Conservation (phyloP, 1,140 invertebrate species). For the Drosophila ironensis region DNA sequence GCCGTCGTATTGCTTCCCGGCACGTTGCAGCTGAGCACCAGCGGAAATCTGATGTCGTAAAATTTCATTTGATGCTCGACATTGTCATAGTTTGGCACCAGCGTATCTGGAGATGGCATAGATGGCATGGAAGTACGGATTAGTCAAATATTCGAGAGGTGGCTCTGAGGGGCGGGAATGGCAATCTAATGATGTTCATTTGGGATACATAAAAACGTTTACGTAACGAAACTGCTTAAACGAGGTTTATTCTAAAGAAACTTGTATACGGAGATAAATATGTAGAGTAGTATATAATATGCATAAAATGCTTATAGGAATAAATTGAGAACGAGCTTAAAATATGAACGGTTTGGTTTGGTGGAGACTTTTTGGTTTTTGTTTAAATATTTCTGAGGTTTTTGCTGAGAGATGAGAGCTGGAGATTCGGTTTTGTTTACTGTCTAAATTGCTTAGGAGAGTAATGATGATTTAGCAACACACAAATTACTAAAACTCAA, state of each 20-base stretch:
- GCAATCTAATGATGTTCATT: slow-evolving; percentile 28
- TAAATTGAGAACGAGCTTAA: slow-evolving; percentile 65
- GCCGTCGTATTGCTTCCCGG: slow-evolving; percentile 42
- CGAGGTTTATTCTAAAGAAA: slow-evolving; percentile 51
- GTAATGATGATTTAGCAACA: slow-evolving; percentile 35
- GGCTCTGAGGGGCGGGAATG: background rate
- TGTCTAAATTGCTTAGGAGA: slow-evolving; percentile 37
- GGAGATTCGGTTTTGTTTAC: slow-evolving; percentile 17
- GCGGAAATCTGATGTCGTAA: slow-evolving; percentile 74
- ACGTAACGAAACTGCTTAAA: slow-evolving; percentile 61
- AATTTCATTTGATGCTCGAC: slow-evolving; percentile 75
- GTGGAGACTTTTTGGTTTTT: background rate
- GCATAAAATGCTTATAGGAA: slow-evolving; percentile 58
- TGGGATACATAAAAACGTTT: slow-evolving; percentile 51
- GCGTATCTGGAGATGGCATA: slow-evolving; percentile 66
- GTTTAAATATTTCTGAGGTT: too few relatives aligned
- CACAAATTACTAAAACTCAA: slow-evolving; percentile 39
- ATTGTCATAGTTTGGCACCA: slow-evolving; percentile 81
- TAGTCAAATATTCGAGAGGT: slow-evolving; percentile 23
- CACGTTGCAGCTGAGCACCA: slow-evolving; percentile 80
- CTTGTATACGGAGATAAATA: slow-evolving; percentile 36
- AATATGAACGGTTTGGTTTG: slow-evolving; percentile 41
- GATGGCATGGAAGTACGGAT: slow-evolving; percentile 24
- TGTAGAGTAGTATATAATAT: too few relatives aligned
- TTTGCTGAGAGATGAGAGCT: slow-evolving; percentile 27